Conservation (phyloP, 37 sponge, comb jelly and placozoan species). For the Dysidea cf. avara region DNA sequence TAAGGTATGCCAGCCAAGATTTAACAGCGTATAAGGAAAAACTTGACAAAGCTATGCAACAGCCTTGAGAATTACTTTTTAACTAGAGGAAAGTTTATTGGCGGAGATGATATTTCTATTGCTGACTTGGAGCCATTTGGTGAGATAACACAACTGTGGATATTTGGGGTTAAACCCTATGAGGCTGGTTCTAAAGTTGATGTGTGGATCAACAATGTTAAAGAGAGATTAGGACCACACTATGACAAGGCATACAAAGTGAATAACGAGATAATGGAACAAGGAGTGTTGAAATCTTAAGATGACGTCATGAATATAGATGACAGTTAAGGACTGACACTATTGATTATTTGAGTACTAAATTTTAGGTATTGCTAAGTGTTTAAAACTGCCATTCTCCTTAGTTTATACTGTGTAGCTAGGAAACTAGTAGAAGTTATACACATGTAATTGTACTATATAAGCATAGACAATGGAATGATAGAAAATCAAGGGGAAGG, state of each 20-base stretch:
- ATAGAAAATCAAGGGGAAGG: no score
- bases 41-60: slow-evolving; percentile 22
- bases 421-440: no score
- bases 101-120: slow-evolving; percentile 68
- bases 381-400: no score
- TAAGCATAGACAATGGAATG: no score
- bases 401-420: no score
- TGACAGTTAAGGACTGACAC: no score
- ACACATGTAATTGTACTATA: no score
- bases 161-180: slow-evolving; percentile 25
- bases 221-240: slow-evolving; percentile 59
- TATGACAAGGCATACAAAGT: slow-evolving; percentile 66
- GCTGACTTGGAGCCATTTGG: slow-evolving; percentile 78
- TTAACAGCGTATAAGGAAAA: slow-evolving; percentile 3
- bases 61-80: slow-evolving; percentile 60
- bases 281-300: no score
- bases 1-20: slow-evolving; percentile 24
- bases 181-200: slow-evolving; percentile 46
- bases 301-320: no score
- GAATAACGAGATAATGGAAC: no score
- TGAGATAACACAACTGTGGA: slow-evolving; percentile 71
- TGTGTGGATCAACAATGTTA: slow-evolving; percentile 49
- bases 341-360: no score
- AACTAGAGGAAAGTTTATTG: slow-evolving; percentile 67
- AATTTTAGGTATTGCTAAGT: no score